Evolutionary conservation across 2,113 vertebrate species (phyloP), one percentile per base, ranked within the genome.

Genomic region (Acrocephalus arundinaceus): DNA sequence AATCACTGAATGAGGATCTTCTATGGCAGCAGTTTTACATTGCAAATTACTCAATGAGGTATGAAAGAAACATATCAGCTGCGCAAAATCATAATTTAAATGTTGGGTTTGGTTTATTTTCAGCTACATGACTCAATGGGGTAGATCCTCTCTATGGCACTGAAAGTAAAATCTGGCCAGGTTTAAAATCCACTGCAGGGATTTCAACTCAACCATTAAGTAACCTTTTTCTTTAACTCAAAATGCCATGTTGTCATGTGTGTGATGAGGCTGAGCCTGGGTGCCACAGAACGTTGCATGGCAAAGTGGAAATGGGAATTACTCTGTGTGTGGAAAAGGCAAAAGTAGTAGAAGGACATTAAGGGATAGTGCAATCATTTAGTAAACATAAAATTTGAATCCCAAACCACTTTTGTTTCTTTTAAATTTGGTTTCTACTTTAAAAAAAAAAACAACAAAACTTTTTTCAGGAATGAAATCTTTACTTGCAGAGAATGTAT

Each of bases 101-200:
- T 95, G 92, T 97, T 97, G 87, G 92, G 66, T 97, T 97, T 97
- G 91, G 71, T 97, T 98, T 98, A 98, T 98, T 98, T 98, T 97
- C 96, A 93, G 94, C 95, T 92, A 82, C 55, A 37, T 97, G 97
- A 97, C 95, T 97, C 97, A 96, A 72, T 93, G 95, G 95, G 93
- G 91, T 94, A 96, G 94, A 94, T 97, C 74, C 51, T 96, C 77
- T 94, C 14, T 45, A 30, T 87, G 83, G 79, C 33, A 91, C 58
- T 63, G 90, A 97, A 97, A 95, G 87, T 92, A 95, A 97, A 97
- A 97, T 95, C 85, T 90, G 87, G 46, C 90, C 96, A 91, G 94
- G 90, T 96, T 97, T 97, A 91, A 97, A 97, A 97, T 94, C 80
- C 72, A 65, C 85, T 90, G 95, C 72, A 23, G 55, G 21, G 70